Percentiles rank a stretch among this genome's conserved stretches.
phyloP scores from a whole-genome alignment of 2,797 vertebrate genomes.

The Urophycis tenuis region DNA sequence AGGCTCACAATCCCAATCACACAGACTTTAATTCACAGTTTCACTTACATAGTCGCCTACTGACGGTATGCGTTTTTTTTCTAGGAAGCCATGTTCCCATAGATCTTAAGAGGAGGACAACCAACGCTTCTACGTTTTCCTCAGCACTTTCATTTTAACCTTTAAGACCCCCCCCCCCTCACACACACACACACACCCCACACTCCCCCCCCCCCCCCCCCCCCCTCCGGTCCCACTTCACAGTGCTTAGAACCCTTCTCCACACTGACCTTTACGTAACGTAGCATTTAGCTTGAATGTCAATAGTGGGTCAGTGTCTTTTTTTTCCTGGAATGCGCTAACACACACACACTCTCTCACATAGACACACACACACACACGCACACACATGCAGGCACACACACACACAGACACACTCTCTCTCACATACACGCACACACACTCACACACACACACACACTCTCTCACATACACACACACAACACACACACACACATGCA shows the following conservation, averaged over 20 bases:
- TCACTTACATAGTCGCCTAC: neutral
- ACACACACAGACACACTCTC: neutral
- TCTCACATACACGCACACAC: neutral
- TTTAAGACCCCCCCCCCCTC: neutral
- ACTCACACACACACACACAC: neutral
- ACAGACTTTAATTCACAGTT: neutral
- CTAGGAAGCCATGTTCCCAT: neutral
- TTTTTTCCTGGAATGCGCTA: conserved; percentile 48
- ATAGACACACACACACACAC: neutral
- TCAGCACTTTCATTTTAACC: neutral
- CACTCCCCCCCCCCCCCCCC: conserved; percentile 33
- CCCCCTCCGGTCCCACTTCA: conserved; percentile 22
- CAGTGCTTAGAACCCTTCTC: conserved; percentile 41
- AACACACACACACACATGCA: conserved; percentile 20
- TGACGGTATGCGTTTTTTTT: neutral
- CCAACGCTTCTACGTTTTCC: neutral
- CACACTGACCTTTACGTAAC: conserved; percentile 62
- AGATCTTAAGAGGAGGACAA: neutral
- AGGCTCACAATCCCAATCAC: no score
- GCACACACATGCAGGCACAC: neutral
- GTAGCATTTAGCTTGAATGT: conserved; percentile 63
- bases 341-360: conserved; percentile 12
- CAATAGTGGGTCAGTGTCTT: conserved; percentile 55
- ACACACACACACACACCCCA: conserved; percentile 18
- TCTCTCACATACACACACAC: neutral